phyloP scores from a whole-genome alignment of 2,113 vertebrate genomes.

The Brachionichthys hirsutus region DNA sequence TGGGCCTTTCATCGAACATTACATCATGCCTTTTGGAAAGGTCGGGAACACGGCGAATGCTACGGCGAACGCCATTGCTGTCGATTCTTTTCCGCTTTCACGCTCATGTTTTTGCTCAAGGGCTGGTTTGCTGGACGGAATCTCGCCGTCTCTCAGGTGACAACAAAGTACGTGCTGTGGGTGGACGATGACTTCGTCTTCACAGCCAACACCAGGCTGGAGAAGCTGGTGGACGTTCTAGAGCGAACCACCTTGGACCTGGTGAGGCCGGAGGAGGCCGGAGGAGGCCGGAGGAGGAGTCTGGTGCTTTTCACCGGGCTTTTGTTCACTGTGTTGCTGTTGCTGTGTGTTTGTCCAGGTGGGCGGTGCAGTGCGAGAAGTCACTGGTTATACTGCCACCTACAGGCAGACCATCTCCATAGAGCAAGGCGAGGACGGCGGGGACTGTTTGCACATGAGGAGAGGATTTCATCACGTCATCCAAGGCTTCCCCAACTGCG shows the following conservation, averaged over 20 bases:
- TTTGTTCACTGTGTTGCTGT: slow-evolving; percentile 6
- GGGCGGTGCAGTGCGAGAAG: slow-evolving; percentile 88
- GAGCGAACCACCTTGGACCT: slow-evolving; percentile 87
- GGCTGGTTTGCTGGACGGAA: slow-evolving; percentile 93
- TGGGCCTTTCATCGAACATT: slow-evolving; percentile 86
- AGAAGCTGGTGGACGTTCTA: slow-evolving; percentile 87
- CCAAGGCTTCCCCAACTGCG: slow-evolving; percentile 86
- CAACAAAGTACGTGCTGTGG: slow-evolving; percentile 91
- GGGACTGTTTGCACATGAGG: slow-evolving; percentile 83
- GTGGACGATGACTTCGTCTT: slow-evolving; percentile 93
- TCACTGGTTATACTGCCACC: slow-evolving; percentile 84
- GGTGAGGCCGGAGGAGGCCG: too few species aligned
- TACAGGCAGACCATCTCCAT: slow-evolving; percentile 87
- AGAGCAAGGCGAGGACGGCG: slow-evolving; percentile 81
- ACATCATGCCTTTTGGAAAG: slow-evolving; percentile 94
- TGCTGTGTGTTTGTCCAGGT: slow-evolving; percentile 75
- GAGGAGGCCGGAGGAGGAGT: not conserved
- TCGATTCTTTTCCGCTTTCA: slow-evolving; percentile 1
- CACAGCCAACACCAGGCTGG: slow-evolving; percentile 83
- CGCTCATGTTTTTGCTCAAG: slow-evolving; percentile 56
- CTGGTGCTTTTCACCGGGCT: not conserved
- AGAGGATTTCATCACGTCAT: slow-evolving; percentile 86
- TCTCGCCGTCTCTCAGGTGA: slow-evolving; percentile 88
- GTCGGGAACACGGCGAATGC: slow-evolving; percentile 52
- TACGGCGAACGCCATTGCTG: not conserved